A percentile compares a stretch with the other conserved stretches of the same genome.
phyloP scores from a whole-genome alignment of 1,140 invertebrate species.

The Eriosoma lanigerum region DNA sequence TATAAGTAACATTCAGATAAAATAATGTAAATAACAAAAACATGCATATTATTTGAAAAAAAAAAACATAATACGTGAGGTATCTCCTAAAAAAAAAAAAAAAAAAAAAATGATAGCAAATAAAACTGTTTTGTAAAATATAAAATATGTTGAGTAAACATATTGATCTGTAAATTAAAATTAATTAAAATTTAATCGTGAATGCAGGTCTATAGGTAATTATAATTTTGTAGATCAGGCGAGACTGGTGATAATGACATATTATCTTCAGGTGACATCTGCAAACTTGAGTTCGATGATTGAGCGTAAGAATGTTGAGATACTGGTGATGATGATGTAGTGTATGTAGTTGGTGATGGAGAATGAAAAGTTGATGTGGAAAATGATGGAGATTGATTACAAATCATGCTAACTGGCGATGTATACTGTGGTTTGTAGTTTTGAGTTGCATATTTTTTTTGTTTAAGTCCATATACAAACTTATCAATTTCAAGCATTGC shows the following conservation, averaged over 20 bases:
- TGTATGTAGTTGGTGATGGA: conserved; percentile 8
- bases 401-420: neutral
- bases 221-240: neutral
- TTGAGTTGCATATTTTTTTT: conserved; percentile 7
- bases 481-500: conserved; percentile 11
- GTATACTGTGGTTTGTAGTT: neutral
- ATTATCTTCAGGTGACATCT: conserved; percentile 3
- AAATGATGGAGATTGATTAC: neutral
- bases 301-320: conserved; percentile 11
- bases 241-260: neutral
- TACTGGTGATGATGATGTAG: neutral
- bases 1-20: neutral
- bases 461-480: conserved; percentile 6
- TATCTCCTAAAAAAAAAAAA: too few relatives aligned
- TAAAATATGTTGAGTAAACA: conserved; percentile 7
- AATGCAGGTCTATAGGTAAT: neutral
- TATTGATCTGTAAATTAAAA: conserved; percentile 7
- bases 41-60: neutral
- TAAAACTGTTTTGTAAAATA: neutral
- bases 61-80: conserved; percentile 7
- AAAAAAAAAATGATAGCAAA: conserved; percentile 3
- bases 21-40: neutral
- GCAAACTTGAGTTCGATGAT: neutral
- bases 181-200: neutral
- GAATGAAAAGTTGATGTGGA: neutral